Evolutionary conservation across 2,797 vertebrate genomes (phyloP).

Genomic region (Hypotaenidia philippensis): DNA sequence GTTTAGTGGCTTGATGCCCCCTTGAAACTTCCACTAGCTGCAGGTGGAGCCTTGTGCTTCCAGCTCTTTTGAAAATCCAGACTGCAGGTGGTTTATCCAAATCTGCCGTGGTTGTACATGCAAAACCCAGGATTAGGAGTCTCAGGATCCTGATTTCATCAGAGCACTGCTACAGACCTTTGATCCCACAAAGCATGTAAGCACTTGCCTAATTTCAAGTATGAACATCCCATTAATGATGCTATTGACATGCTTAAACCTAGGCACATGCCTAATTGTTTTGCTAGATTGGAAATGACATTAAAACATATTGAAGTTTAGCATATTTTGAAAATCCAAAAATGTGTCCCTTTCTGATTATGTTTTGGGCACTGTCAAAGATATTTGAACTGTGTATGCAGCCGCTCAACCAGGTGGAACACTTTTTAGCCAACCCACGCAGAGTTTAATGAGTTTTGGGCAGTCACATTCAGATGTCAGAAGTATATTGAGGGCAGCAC

Average conservation of each 20-base stretch:
- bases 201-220: constrained; percentile 47
- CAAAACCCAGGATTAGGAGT: constrained; percentile 7
- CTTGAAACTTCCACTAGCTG: background rate
- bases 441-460: constrained; percentile 49
- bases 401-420: background rate
- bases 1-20: background rate
- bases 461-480: constrained; percentile 55
- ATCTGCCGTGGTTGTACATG: background rate
- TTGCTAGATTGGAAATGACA: constrained; percentile 3
- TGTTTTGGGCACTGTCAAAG: background rate
- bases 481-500: background rate
- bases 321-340: background rate
- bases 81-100: background rate
- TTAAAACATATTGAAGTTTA: background rate
- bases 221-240: background rate
- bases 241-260: background rate
- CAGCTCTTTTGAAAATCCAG: constrained; percentile 1
- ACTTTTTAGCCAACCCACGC: background rate
- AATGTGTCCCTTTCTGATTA: background rate
- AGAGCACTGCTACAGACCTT: background rate
- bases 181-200: background rate
- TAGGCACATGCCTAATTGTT: constrained; percentile 23
- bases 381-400: background rate
- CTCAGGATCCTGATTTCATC: background rate
- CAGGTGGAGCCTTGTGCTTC: background rate